Conservation (phyloP, 2,797 vertebrate species). For the Zenarchopterus dispar region DNA sequence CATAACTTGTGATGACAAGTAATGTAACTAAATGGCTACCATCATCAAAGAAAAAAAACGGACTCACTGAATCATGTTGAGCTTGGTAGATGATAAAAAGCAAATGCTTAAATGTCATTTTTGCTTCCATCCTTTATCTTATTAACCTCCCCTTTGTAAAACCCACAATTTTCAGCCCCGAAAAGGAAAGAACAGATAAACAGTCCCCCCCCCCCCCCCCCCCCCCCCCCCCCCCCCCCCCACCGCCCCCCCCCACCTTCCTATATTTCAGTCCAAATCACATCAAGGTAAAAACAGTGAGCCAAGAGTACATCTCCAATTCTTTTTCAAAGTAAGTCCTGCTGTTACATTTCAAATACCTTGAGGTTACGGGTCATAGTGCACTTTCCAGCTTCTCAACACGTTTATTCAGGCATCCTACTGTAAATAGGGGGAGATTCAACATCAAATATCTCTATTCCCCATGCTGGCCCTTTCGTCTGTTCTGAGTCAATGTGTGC, state of each 20-base stretch:
- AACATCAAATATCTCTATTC: constrained; percentile 82
- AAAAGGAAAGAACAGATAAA: constrained; percentile 72
- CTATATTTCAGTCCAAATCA: constrained; percentile 78
- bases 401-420: constrained; percentile 81
- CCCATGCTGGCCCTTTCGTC: constrained; percentile 77
- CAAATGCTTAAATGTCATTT: constrained; percentile 31
- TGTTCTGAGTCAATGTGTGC: constrained; percentile 75
- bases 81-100: constrained; percentile 12
- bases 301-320: constrained; percentile 77
- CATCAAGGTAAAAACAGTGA: constrained; percentile 82
- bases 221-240: too few relatives aligned
- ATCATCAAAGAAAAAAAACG: constrained; percentile 10
- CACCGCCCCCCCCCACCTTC: constrained; percentile 18
- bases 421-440: constrained; percentile 79
- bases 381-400: constrained; percentile 78
- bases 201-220: constrained; percentile 7
- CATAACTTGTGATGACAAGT: constrained; percentile 30
- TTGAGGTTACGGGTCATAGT: constrained; percentile 80
- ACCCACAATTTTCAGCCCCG: constrained; percentile 61
- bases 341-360: constrained; percentile 83
- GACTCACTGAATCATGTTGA: constrained; percentile 8
- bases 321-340: constrained; percentile 82
- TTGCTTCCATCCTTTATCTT: constrained; percentile 30
- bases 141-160: constrained; percentile 57
- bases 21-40: constrained; percentile 17